Conservation (phyloP, 1,140 invertebrate genomes). For the Danaus melanippus region DNA sequence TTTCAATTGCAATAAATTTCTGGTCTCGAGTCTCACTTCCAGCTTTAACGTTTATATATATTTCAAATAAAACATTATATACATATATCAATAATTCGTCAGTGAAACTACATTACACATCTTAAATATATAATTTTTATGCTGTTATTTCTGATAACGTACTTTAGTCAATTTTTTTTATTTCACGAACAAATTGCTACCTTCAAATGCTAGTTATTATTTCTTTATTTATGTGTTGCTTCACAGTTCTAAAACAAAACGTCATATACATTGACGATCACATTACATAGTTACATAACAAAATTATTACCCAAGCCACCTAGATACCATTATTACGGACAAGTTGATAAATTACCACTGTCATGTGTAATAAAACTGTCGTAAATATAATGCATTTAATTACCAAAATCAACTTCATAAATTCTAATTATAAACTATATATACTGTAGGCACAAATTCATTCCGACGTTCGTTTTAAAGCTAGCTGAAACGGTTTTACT, state of each 20-base stretch:
- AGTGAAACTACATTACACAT: no score
- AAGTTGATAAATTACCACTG: constrained; percentile 15
- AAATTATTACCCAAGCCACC: constrained; percentile 17
- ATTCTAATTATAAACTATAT: constrained; percentile 12
- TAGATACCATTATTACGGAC: not conserved
- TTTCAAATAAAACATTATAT: no score
- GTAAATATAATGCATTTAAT: constrained; percentile 19
- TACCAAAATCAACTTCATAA: constrained; percentile 17
- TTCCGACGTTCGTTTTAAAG: constrained; percentile 40
- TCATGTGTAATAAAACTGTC: constrained; percentile 21
- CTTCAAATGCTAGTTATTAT: constrained; percentile 1
- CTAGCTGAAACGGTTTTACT: constrained; percentile 59
- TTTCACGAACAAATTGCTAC: constrained; percentile 8
- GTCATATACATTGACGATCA: constrained; percentile 13
- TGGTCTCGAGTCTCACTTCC: no score
- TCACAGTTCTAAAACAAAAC: constrained; percentile 12
- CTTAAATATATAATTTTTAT: no score
- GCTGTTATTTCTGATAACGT: no score
- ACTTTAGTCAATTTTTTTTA: constrained; percentile 11
- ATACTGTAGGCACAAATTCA: constrained; percentile 20
- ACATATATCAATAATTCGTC: no score
- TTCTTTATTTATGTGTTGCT: constrained; percentile 6
- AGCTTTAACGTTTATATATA: no score
- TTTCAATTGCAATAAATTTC: constrained; percentile 19
- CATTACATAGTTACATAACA: constrained; percentile 22